Evolutionary conservation across 2,888 invertebrate species (phyloP).

Genomic region (Rapana venosa): DNA sequence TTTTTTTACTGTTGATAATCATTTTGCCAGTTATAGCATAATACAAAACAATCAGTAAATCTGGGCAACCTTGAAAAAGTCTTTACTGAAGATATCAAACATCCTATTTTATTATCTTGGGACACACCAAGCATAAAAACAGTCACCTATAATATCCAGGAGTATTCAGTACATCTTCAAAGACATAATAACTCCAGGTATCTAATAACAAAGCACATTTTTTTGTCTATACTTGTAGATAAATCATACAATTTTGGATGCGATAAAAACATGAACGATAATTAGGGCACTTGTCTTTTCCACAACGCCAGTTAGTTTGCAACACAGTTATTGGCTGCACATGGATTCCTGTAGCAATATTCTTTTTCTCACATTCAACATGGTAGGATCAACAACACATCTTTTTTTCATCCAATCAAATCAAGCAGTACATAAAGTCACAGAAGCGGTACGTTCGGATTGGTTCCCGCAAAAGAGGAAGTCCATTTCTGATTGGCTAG

Average conservation of each 20-base stretch:
- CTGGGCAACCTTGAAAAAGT: too few species aligned
- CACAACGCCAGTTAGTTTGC: background rate
- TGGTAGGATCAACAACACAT: background rate
- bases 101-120: background rate
- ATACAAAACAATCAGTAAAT: too few species aligned
- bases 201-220: background rate
- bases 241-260: background rate
- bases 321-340: background rate
- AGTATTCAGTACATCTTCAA: too few species aligned
- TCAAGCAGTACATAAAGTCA: too few species aligned
- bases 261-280: background rate
- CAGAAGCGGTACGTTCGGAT: too few species aligned
- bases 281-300: constrained; percentile 14
- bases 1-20: too few species aligned
- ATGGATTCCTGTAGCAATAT: background rate
- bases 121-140: background rate
- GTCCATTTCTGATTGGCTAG: background rate
- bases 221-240: background rate
- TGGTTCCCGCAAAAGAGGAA: too few species aligned
- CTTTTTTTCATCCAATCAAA: too few species aligned
- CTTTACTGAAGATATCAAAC: too few species aligned
- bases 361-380: background rate
- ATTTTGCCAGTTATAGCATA: too few species aligned
- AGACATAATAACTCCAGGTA: too few species aligned
- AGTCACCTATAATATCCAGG: too few species aligned